These are phyloP conservation scores for Petrolisthes cinctipes DNA, from an alignment of 2,888 invertebrate genomes.

Conservation along the genomic window DNA sequence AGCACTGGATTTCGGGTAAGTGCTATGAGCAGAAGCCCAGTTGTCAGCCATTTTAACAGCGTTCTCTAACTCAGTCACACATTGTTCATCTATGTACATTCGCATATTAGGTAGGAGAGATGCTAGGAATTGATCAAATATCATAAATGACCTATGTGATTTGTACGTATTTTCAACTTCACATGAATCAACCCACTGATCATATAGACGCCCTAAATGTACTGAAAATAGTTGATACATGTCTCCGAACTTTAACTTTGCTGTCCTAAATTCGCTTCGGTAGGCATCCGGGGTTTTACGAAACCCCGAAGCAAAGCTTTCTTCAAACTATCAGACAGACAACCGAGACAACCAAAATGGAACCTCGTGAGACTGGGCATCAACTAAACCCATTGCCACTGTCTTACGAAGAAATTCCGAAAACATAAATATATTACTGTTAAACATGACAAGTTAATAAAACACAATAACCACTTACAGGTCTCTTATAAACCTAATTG, in stretches of 20 bases:
- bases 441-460: no score
- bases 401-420: no score
- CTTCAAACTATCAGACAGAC: no score
- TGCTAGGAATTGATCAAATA: conserved; percentile 20
- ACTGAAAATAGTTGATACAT: conserved; percentile 18
- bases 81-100: conserved; percentile 5
- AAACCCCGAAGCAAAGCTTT: no score
- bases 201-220: conserved; percentile 5
- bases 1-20: background rate
- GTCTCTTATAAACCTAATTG: no score
- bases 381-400: no score
- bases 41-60: background rate
- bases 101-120: conserved; percentile 4
- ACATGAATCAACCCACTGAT: conserved; percentile 5
- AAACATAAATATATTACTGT: no score
- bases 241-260: background rate
- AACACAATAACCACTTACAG: no score
- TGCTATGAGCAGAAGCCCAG: conserved; percentile 25
- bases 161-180: background rate
- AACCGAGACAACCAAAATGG: background rate
- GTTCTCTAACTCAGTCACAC: background rate
- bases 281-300: background rate
- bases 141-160: background rate
- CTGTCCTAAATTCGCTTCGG: background rate
- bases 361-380: no score